Evolutionary conservation across 53 echinoderm and acorn worm species (phyloP).

Genomic region (Apostichopus leukothele): DNA sequence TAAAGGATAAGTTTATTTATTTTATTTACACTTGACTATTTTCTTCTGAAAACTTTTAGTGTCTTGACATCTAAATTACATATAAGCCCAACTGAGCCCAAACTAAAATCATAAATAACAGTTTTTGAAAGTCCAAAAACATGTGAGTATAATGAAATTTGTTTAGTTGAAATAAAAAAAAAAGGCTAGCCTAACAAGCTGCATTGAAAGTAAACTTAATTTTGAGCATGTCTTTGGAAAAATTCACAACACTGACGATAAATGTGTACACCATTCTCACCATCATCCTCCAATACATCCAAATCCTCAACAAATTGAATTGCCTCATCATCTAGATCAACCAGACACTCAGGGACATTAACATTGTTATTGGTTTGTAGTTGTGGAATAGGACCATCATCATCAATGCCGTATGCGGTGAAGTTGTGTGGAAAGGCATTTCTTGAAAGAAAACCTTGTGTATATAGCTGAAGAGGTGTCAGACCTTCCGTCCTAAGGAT

Average conservation of each 20-base stretch:
- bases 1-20: too few relatives aligned
- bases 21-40: too few relatives aligned
- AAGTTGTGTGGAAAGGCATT: not conserved
- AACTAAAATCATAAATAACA: too few relatives aligned
- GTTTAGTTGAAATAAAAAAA: too few relatives aligned
- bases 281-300: slow-evolving; percentile 2
- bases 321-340: slow-evolving; percentile 1
- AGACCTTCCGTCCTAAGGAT: slow-evolving; percentile 52
- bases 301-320: not conserved
- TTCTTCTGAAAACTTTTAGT: too few relatives aligned
- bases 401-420: not conserved
- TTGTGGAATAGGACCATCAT: not conserved
- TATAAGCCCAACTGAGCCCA: too few relatives aligned
- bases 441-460: slow-evolving; percentile 8
- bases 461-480: slow-evolving; percentile 56
- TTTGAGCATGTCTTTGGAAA: not conserved
- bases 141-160: too few relatives aligned
- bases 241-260: not conserved
- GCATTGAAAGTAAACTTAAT: not conserved
- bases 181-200: too few relatives aligned
- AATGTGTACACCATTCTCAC: not conserved
- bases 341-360: not conserved
- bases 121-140: too few relatives aligned
- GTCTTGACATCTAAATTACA: too few relatives aligned
- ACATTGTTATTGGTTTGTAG: slow-evolving; percentile 2